Conservation (phyloP, 2,888 invertebrate species). For the Patella depressa region DNA sequence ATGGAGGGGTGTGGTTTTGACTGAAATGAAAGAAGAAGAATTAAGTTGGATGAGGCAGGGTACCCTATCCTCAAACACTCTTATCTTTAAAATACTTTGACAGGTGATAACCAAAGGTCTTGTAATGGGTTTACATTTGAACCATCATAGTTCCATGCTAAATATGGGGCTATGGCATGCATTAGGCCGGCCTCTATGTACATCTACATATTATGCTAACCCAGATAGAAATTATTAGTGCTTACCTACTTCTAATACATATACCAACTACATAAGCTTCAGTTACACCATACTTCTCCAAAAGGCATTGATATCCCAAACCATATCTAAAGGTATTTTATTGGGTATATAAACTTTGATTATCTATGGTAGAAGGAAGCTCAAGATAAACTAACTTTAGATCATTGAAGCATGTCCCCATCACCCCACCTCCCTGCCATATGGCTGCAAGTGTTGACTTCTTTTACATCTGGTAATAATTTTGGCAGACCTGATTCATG, state of each 20-base stretch:
- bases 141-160: background rate
- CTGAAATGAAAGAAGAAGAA: slow-evolving; percentile 35
- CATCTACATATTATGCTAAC: background rate
- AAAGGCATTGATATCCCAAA: too few relatives aligned
- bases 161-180: slow-evolving; percentile 13
- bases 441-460: slow-evolving; percentile 8
- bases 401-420: slow-evolving; percentile 1
- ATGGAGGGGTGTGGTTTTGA: slow-evolving; percentile 22
- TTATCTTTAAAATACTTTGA: slow-evolving; percentile 1
- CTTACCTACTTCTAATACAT: background rate
- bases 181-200: background rate
- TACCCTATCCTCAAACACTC: background rate
- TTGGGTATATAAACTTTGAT: too few relatives aligned
- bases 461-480: background rate
- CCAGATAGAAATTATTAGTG: background rate
- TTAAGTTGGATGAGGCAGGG: slow-evolving; percentile 20
- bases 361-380: too few relatives aligned
- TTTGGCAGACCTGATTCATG: background rate
- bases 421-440: background rate
- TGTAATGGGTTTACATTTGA: slow-evolving; percentile 12
- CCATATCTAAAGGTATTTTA: too few relatives aligned
- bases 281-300: too few relatives aligned
- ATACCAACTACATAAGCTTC: too few relatives aligned
- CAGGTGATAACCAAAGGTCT: slow-evolving; percentile 15
- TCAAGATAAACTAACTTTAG: background rate